Percentiles rank a stretch among this genome's conserved stretches.
Evolutionary conservation across 2,797 vertebrate genomes (phyloP).

Genomic region (Etheostoma perlongum): DNA sequence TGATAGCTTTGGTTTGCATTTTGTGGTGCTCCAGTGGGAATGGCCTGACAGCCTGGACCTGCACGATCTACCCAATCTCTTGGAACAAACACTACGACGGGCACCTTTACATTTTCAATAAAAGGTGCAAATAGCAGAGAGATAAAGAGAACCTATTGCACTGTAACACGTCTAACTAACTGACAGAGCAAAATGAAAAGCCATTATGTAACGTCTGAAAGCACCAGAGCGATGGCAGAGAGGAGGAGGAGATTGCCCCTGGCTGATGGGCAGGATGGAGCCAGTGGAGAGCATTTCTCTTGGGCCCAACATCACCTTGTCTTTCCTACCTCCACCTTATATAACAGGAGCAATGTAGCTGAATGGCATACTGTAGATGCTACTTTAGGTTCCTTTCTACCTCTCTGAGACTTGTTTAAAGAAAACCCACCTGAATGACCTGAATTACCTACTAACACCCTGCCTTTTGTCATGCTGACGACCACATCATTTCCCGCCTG

Average conservation of each 20-base stretch:
- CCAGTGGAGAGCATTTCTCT: conserved; percentile 35
- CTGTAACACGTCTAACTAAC: conserved; percentile 32
- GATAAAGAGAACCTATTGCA: conserved; percentile 27
- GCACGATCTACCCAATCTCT: not conserved
- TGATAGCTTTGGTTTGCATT: conserved; percentile 18
- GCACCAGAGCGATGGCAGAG: conserved; percentile 35
- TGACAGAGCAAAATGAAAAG: conserved; percentile 54
- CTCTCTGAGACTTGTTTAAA: conserved; percentile 31
- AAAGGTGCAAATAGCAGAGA: conserved; percentile 36
- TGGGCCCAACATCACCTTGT: conserved; percentile 16
- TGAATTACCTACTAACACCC: conserved; percentile 36
- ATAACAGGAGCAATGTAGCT: conserved; percentile 42
- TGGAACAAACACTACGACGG: conserved; percentile 19
- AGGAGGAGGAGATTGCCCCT: conserved; percentile 36
- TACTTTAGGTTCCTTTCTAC: conserved; percentile 24
- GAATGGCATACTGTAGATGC: conserved; percentile 19
- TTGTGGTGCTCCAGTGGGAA: conserved; percentile 2
- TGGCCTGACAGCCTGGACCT: conserved; percentile 3
- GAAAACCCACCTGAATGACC: conserved; percentile 40
- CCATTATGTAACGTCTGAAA: conserved; percentile 60
- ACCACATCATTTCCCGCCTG: conserved; percentile 49
- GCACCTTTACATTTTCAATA: conserved; percentile 48
- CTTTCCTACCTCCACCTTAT: conserved; percentile 47
- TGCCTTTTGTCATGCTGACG: conserved; percentile 37
- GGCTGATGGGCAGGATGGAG: conserved; percentile 46